Base-by-base conservation (phyloP, 2,888 invertebrate species). In the Drosophila bunnanda region DNA sequence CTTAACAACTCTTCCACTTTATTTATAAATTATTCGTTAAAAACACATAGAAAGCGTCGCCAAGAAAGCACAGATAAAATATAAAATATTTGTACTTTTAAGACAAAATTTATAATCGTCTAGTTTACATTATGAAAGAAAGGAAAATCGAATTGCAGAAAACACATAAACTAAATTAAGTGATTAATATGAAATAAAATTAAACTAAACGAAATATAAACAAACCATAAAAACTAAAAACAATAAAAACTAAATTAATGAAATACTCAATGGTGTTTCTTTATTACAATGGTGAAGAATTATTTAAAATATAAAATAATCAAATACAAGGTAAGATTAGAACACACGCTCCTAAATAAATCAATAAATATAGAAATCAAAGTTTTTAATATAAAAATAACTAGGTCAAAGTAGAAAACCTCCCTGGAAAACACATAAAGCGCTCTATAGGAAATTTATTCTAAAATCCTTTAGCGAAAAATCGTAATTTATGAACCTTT, bases 91-190 rank as follows among this genome's bases (percentile, higher is more conserved):
- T 72, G 55, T 71, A 72, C 39, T 59, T 59, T 43, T 66, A 75
- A 61, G 59, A 54, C 41, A 54, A 61, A 79, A 67, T 80, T 86
- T 80, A 88, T 88, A 88, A 86, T 83, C 78, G 83, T 82, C 83
- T 84, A 83, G 88, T 85, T 73, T 76, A 76, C 50, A 82, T 62
- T 44, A 66, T 54, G 28, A 62, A 62, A 44, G 20, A 41, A 22
- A 22, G 43, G 60, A 64, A 38, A 69, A 46, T 52, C 50, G 12
- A 39, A 53, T 53, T 59, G 59, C 54, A 57, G 22, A 41, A 39
- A 65, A 53, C 44, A 60, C 66, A 70, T 54, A 48, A 68, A 61
- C 20, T 67, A 55, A 67, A 12, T 28, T 67, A 67, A 67, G 66
- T 15, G 50, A 73, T 46, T 64, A 64, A 58, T 38, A 62, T 53